These are phyloP conservation scores for Macroramphosus scolopax DNA, from an alignment of 2,797 vertebrate genomes.

Conservation along the genomic window DNA sequence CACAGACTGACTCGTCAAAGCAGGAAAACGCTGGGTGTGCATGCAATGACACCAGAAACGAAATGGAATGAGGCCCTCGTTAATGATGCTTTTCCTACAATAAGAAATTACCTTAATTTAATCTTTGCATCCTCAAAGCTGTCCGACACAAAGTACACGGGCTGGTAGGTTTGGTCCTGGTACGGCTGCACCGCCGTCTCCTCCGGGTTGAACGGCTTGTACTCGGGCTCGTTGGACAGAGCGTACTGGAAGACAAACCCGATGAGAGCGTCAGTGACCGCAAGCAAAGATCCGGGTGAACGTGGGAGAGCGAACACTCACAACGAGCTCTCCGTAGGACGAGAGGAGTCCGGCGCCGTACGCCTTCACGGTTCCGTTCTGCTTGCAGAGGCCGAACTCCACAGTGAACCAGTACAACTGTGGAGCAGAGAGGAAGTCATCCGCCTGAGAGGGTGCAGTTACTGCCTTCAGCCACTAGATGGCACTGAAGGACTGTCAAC, in stretches of 20 bases:
- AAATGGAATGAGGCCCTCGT: too few relatives aligned
- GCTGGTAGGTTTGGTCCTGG: slow-evolving; percentile 84
- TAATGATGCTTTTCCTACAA: too few relatives aligned
- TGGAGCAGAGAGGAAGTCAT: neutral
- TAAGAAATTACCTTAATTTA: slow-evolving; percentile 74
- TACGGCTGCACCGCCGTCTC: slow-evolving; percentile 79
- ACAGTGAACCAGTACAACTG: slow-evolving; percentile 87
- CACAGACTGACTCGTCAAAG: too few relatives aligned
- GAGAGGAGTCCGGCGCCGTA: slow-evolving; percentile 84
- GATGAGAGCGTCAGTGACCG: too few relatives aligned
- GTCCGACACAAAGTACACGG: slow-evolving; percentile 85
- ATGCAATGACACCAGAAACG: too few relatives aligned
- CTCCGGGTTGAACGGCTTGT: slow-evolving; percentile 81
- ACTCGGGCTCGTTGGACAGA: slow-evolving; percentile 82
- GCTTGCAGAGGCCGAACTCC: slow-evolving; percentile 85
- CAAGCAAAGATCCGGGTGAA: neutral
- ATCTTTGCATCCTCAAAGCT: slow-evolving; percentile 85
- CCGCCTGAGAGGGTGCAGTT: slow-evolving; percentile 1
- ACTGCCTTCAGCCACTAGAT: slow-evolving; percentile 43
- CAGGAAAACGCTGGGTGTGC: too few relatives aligned
- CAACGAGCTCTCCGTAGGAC: slow-evolving; percentile 81
- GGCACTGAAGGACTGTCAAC: slow-evolving; percentile 18
- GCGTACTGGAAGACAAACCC: slow-evolving; percentile 75
- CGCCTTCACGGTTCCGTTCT: slow-evolving; percentile 80
- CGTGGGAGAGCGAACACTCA: slow-evolving; percentile 52